Evolutionary conservation across 2,113 vertebrate species (phyloP).

Genomic region (Gnathonemus echidnorhynchus): DNA sequence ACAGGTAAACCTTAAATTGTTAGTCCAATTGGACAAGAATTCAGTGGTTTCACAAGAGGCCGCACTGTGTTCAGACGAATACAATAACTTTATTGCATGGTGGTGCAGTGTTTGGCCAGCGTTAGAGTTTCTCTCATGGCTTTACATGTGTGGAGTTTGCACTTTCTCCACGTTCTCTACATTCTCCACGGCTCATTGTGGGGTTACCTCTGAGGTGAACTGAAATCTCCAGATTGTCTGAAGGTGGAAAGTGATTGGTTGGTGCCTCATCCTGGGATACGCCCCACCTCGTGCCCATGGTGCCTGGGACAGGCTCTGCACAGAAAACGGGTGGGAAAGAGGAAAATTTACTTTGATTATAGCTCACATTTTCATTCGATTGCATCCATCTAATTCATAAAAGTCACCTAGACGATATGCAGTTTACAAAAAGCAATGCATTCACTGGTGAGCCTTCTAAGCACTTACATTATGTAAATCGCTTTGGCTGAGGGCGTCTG

Average conservation of each 20-base stretch:
- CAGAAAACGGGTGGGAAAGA: neutral
- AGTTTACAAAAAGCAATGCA: neutral
- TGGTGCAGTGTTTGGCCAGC: neutral
- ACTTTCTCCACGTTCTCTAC: neutral
- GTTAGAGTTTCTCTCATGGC: neutral
- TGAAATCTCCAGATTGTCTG: neutral
- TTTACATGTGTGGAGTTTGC: neutral
- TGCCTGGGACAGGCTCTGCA: neutral
- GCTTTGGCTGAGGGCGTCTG: too few species aligned
- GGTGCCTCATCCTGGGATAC: too few species aligned
- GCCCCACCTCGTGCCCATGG: too few species aligned
- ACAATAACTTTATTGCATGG: neutral
- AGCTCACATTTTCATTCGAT: neutral
- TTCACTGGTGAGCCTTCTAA: too few species aligned
- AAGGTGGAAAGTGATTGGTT: neutral
- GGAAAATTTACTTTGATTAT: neutral
- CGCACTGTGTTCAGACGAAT: neutral
- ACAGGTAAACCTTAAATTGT: neutral
- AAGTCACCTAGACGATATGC: neutral
- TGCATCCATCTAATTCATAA: neutral
- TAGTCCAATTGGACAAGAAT: neutral
- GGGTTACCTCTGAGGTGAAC: neutral
- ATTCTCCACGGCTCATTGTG: neutral
- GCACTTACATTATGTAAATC: too few species aligned
- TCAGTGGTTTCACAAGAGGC: neutral